Evolutionary conservation across 2,113 vertebrate species (phyloP), one percentile per base, ranked within the genome.

Genomic region (Ailuropoda melanoleuca): DNA sequence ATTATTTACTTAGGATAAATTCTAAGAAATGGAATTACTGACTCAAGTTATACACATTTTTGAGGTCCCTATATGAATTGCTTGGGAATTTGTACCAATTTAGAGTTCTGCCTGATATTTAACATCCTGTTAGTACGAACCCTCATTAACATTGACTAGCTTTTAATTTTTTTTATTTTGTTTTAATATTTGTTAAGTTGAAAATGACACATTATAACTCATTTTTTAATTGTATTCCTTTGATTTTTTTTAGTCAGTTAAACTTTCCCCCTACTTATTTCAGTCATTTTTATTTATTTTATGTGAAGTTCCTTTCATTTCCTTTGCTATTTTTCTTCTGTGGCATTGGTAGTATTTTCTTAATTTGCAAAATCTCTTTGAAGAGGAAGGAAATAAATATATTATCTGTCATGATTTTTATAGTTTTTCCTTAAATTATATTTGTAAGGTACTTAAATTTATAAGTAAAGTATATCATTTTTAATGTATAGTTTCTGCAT

Each of bases 301-400:
- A 60, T 58, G 24, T 68, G 39, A 82, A 90, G 15, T 72, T 89
- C 5, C 43, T 83, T 88, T 95, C 10, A 89, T 48, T 23, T 84
- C 23, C 13, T 89, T 89, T 85, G 46, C 23, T 68, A 58, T 68
- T 82, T 94, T 48, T 17, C 46, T 58, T 72, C n/a, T 72, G 8
- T 84, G 46, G 7, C 43, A 64, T 62, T 85, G 14, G 37, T 64
- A 56, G 23, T 8, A 39, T 53, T 88, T 83, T 60, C 21, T 39
- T 93, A 56, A 62, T 62, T 96, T 83, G 81, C 3, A 58, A 74
- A 80, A 93, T 58, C 37, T 39, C 48, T 90, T 75, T 95, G 72
- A 68, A 70, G n/a, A 46, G 13, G 85, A 50, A 82, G 11, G 17
- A 88, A 82, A 77, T 46, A 56, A 81, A 75, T 55, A 86, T 56